phyloP scores from a whole-genome alignment of 2,113 vertebrate genomes.

The Regulus satrapa region DNA sequence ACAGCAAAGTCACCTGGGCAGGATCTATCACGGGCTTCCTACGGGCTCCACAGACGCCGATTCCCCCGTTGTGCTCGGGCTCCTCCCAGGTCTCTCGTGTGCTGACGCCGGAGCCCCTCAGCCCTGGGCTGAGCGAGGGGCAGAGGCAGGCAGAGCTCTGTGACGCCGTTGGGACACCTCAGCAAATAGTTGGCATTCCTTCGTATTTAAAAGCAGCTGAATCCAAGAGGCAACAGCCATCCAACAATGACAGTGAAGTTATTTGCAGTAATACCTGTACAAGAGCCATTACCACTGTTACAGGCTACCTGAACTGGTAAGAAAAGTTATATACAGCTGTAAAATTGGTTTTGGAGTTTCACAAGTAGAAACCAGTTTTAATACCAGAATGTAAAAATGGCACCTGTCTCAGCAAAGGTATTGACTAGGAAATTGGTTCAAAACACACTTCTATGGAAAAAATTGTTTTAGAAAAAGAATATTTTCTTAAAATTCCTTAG shows the following conservation, averaged over 20 bases:
- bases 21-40: neutral
- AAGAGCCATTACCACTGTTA: neutral
- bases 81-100: neutral
- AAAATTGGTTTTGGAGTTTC: neutral
- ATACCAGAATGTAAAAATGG: slow-evolving; percentile 29
- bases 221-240: neutral
- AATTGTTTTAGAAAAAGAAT: neutral
- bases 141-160: neutral
- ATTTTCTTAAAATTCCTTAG: slow-evolving; percentile 7
- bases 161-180: neutral
- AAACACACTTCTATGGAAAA: neutral
- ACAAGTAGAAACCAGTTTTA: slow-evolving; percentile 17
- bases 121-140: neutral
- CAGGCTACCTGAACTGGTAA: neutral
- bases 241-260: neutral
- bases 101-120: neutral
- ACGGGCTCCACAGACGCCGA: neutral
- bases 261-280: neutral
- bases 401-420: neutral
- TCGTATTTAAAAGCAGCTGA: neutral
- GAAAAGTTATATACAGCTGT: slow-evolving; percentile 3
- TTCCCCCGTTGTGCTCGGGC: accelerated
- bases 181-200: neutral
- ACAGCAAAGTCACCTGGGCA: neutral
- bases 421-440: slow-evolving; percentile 23